Conservation (phyloP, 2,113 vertebrate genomes). For the Galemys pyrenaicus region DNA sequence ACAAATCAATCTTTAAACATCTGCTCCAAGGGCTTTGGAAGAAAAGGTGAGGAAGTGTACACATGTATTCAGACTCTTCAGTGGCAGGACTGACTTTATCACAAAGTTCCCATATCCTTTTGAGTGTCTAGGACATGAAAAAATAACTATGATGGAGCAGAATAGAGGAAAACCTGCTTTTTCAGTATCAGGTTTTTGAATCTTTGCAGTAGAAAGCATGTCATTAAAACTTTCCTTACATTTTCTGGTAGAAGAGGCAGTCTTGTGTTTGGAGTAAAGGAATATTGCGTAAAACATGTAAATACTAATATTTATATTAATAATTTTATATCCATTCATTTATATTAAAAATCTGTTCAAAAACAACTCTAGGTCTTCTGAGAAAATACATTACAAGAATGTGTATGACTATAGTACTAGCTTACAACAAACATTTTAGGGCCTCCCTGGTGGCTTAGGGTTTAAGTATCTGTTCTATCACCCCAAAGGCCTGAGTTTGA, state of each 20-base stretch:
- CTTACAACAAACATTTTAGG: not conserved
- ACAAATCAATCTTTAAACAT: slow-evolving; percentile 43
- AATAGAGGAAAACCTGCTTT: not conserved
- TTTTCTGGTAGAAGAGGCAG: not conserved
- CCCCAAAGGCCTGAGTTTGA: no score
- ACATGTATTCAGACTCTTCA: not conserved
- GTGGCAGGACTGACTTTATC: not conserved
- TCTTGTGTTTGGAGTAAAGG: not conserved
- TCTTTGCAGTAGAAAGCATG: not conserved
- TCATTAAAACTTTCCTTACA: not conserved
- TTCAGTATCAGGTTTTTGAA: not conserved
- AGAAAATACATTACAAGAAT: not conserved
- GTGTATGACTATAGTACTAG: not conserved
- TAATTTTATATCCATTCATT: not conserved
- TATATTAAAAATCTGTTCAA: not conserved
- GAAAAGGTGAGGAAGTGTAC: not conserved
- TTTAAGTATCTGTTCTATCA: no score
- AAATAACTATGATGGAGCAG: not conserved
- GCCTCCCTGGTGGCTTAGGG: no score
- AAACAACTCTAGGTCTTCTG: not conserved
- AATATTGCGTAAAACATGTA: not conserved
- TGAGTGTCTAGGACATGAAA: not conserved
- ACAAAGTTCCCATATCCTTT: not conserved
- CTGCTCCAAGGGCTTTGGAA: not conserved
- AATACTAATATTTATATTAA: not conserved